Evolutionary conservation across 2,888 invertebrate genomes (phyloP).

Genomic region (Invenusta paracnida): DNA sequence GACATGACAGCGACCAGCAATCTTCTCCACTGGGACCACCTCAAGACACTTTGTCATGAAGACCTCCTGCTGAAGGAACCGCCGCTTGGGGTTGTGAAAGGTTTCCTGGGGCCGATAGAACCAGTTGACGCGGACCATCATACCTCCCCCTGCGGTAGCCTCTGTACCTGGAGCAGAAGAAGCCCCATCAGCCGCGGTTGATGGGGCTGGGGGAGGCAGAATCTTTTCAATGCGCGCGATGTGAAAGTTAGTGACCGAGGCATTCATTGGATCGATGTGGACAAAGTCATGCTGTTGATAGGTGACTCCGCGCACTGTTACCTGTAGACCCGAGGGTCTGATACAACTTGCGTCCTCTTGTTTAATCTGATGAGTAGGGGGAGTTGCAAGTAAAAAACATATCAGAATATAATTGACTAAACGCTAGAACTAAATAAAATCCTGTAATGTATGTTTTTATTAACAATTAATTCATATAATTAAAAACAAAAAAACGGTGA

Average conservation of each 20-base stretch:
- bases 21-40: conserved; percentile 76
- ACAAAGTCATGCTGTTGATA: conserved; percentile 78
- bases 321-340: neutral
- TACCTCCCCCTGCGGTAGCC: neutral
- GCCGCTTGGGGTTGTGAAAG: conserved; percentile 85
- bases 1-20: conserved; percentile 82
- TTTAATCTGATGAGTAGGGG: neutral
- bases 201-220: neutral
- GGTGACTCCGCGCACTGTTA: conserved; percentile 61
- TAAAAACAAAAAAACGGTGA: no score
- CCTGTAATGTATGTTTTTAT: no score
- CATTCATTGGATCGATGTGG: conserved; percentile 8
- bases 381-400: neutral
- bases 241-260: conserved; percentile 6
- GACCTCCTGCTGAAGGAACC: conserved; percentile 88
- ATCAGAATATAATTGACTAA: no score
- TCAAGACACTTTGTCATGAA: conserved; percentile 87
- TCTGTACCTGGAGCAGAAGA: neutral
- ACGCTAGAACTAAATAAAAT: no score
- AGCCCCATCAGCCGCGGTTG: neutral
- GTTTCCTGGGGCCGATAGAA: conserved; percentile 90
- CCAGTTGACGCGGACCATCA: conserved; percentile 65
- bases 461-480: no score
- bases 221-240: neutral
- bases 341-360: neutral